Evolutionary conservation across 2,797 vertebrate species (phyloP), one percentile per base, ranked within the genome.

Genomic region (Prionace glauca): DNA sequence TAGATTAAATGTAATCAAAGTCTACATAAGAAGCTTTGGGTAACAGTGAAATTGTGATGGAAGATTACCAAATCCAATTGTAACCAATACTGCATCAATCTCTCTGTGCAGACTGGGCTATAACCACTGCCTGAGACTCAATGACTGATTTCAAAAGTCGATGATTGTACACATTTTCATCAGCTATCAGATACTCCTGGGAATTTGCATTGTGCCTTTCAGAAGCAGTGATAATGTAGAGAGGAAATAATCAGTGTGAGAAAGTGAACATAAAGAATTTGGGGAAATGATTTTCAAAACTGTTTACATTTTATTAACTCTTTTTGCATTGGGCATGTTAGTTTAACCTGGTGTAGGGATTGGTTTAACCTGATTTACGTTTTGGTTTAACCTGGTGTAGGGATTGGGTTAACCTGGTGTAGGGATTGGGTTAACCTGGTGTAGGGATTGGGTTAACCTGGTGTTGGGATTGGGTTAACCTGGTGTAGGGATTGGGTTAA

Each of bases 241-340:
- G 36, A 14, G 45, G 67, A 18, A 67, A 36, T 29, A 20, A 74
- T 50, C 41, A 56, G 24, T 12, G 3, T 32, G 45, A 5, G 45
- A 74, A 50, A n/a, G 24, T 94, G 92, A 72, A 67, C 22, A 56
- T 24, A 4, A 26, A 18, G 41, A 24, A 74, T 45, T 22, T 29
- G 41, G 32, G 71, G 45, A 56, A 95, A 77, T 18, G 18, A 65
- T 65, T 91, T 91, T 91, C 88, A 91, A 91, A 95, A 92, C 45
- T 77, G 93, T 95, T 95, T 95, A 95, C 93, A 95, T 77, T 56
- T 56, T 94, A 26, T 41, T 91, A 50, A 29, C 67, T 71, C 88
- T n/a, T 72, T 20, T 56, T 72, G 26, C 32, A 56, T 56, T 74
- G 77, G 93, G 14, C 41, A 56, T 14, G 20, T 69, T 69, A 20